Evolutionary conservation across 35 echinoderm and acorn worm species (phyloP).

Genomic region (Holothuria glaberrima): DNA sequence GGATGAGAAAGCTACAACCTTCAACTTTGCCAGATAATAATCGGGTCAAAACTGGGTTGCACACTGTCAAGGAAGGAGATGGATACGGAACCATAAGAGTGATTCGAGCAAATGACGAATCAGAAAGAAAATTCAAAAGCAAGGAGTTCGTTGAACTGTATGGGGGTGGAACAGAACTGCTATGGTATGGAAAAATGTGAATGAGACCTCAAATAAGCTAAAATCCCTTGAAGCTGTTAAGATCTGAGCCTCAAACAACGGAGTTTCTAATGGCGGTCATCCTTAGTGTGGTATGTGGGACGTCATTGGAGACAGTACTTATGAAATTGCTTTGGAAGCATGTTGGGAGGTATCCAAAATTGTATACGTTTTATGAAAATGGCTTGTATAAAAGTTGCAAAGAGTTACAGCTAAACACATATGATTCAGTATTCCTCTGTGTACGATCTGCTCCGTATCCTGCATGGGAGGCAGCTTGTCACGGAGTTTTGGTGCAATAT

Average conservation of each 20-base stretch:
- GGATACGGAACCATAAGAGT: background rate
- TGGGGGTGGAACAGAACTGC: background rate
- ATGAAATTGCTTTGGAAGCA: background rate
- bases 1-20: no score
- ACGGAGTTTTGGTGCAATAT: conserved; percentile 1
- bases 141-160: background rate
- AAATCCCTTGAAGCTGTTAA: conserved; percentile 11
- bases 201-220: background rate
- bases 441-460: background rate
- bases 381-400: background rate
- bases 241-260: background rate
- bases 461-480: conserved; percentile 24
- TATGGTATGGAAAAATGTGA: background rate
- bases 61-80: background rate
- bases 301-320: background rate
- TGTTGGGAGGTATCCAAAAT: background rate
- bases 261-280: background rate
- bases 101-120: conserved; percentile 5
- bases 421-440: background rate
- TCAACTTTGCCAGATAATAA: no score
- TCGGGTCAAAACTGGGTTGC: background rate
- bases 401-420: background rate
- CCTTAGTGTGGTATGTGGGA: conserved; percentile 3
- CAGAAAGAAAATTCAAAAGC: background rate
- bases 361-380: conserved; percentile 11